A percentile compares a stretch with the other conserved stretches of the same genome.
Conservation (phyloP, 2,797 vertebrate genomes). For the Anas georgica region DNA sequence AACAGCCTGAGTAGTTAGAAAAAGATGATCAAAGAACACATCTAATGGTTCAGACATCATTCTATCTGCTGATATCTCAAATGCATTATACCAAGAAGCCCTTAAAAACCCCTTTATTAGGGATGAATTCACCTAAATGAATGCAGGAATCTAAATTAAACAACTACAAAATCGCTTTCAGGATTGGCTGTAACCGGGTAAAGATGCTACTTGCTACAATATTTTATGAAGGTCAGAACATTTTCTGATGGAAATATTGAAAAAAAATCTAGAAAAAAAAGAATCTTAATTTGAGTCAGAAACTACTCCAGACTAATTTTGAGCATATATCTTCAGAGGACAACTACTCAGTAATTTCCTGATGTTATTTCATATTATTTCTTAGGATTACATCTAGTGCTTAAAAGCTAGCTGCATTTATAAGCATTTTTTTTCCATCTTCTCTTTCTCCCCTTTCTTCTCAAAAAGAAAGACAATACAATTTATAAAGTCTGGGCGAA, state of each 20-base stretch:
- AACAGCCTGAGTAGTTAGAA: slow-evolving; percentile 3
- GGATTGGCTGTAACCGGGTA: background rate
- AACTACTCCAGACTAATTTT: background rate
- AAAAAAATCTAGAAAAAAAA: background rate
- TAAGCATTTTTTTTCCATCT: background rate
- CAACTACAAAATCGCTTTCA: background rate
- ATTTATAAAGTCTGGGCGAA: background rate
- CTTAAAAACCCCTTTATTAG: background rate
- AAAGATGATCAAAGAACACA: slow-evolving; percentile 42
- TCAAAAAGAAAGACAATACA: background rate
- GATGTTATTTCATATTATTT: background rate
- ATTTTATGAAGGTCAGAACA: background rate
- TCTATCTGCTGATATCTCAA: background rate
- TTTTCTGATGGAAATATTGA: background rate
- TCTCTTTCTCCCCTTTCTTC: background rate
- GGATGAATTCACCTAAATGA: slow-evolving; percentile 48
- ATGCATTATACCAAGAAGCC: background rate
- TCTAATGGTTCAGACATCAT: slow-evolving; percentile 9
- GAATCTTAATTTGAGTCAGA: background rate
- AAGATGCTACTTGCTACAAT: background rate
- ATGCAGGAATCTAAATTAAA: background rate
- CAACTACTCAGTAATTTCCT: background rate
- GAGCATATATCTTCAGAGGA: background rate
- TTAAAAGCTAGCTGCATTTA: background rate
- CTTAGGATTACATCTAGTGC: background rate